Evolutionary conservation across 2,888 invertebrate genomes (phyloP).

Genomic region (Andrena marginata): DNA sequence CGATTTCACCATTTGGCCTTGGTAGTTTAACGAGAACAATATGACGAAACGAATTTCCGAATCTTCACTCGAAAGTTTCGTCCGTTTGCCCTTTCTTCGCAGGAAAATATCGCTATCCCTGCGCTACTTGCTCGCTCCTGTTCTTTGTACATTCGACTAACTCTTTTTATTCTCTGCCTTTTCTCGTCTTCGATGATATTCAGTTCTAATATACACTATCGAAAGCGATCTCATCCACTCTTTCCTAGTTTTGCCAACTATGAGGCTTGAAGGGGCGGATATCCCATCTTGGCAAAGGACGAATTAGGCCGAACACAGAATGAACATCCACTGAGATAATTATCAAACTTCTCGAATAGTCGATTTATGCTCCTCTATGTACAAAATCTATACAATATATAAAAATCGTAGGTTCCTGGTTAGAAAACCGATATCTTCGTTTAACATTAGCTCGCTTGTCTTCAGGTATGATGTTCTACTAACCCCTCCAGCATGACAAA

Average conservation of each 20-base stretch:
- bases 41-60: constrained; percentile 41
- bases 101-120: constrained; percentile 41
- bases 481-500: constrained; percentile 7
- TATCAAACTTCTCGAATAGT: constrained; percentile 46
- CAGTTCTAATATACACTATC: background rate
- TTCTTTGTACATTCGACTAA: constrained; percentile 48
- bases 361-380: constrained; percentile 50
- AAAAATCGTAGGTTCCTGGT: constrained; percentile 60
- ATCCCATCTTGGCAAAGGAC: constrained; percentile 40
- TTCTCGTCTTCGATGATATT: constrained; percentile 8
- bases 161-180: constrained; percentile 28
- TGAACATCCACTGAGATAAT: constrained; percentile 58
- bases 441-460: background rate
- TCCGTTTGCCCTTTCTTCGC: constrained; percentile 8
- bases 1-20: constrained; percentile 8
- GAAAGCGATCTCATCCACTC: background rate
- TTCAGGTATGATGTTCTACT: background rate
- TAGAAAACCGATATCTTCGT: constrained; percentile 44
- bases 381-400: constrained; percentile 70
- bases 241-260: background rate
- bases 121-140: background rate
- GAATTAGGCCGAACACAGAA: constrained; percentile 60
- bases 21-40: constrained; percentile 47
- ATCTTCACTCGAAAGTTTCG: constrained; percentile 26
- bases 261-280: constrained; percentile 35